A percentile compares a stretch with the other conserved stretches of the same genome.
phyloP scores from a whole-genome alignment of 2,888 invertebrate genomes.

The Hirtodrosophila cameraria region DNA sequence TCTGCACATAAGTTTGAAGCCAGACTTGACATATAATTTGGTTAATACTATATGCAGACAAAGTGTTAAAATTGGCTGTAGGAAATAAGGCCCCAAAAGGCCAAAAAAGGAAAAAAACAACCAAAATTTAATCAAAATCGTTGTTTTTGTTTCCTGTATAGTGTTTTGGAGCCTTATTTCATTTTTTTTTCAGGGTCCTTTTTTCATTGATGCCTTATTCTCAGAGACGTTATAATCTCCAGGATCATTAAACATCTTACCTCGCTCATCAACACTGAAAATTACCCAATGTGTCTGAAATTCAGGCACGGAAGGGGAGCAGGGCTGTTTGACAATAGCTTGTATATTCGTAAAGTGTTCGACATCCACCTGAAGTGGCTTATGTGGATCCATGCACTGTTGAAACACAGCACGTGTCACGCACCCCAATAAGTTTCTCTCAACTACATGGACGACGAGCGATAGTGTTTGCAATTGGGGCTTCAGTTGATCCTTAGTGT shows the following conservation, averaged over 20 bases:
- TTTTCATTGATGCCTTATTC: no score
- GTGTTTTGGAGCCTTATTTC: no score
- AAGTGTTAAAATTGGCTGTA: no score
- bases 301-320: neutral
- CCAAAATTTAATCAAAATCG: no score
- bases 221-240: no score
- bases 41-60: no score
- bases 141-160: no score
- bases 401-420: slow-evolving; percentile 6
- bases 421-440: neutral
- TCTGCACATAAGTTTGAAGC: no score
- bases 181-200: no score
- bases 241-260: slow-evolving; percentile 21
- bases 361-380: neutral
- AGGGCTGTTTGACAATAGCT: slow-evolving; percentile 16
- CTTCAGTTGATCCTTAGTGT: neutral
- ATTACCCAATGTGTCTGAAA: slow-evolving; percentile 17
- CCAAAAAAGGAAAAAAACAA: no score
- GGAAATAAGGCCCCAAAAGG: no score
- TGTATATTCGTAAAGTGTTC: slow-evolving; percentile 33
- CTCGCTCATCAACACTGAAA: neutral
- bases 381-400: neutral
- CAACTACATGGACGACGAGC: slow-evolving; percentile 17
- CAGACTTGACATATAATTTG: no score
- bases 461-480: neutral